Evolutionary conservation across 2,797 vertebrate genomes (phyloP), one percentile per base, ranked within the genome.

Genomic region (Catharus ustulatus): DNA sequence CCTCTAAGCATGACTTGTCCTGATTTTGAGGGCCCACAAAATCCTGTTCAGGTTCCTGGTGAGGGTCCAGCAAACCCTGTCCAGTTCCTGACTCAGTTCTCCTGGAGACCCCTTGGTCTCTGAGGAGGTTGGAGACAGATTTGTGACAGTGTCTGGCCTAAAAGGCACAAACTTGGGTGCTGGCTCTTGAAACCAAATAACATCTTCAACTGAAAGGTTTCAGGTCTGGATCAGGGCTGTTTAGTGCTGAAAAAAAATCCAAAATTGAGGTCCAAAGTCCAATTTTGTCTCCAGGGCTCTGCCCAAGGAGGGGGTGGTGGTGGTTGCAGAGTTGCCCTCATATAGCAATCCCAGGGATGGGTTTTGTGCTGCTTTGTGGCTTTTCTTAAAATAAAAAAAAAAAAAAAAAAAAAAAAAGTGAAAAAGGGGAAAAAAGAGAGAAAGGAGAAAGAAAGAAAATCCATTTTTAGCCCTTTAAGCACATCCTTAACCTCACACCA

Each of bases 401-500:
- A 34, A 30, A 10, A 30, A 29, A 51, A 3, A 11, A 15, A 26
- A 15, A 23, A 2, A 13, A 29, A 48, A 34, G 34, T 34, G 34
- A 34, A 34, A 34, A 34, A 34, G 34, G 34, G 34, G 34, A 34
- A 26, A 24, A 24, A 45, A 7, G 11, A 40, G 30, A 48, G 30
- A n/a, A 29, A 20, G 29, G 4, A 26, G 22, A 42, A 24, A 49
- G 4, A 13, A 66, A 62, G 22, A 17, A 74, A 81, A 93, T 54
- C 72, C 77, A 51, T 73, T 69, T 94, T 86, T 82, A 93, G 77
- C 69, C 40, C 76, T 88, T 91, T 78, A 93, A 93, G 85, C 49
- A 78, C 48, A 61, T 77, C 69, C 86, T 88, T 83, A 93, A 86
- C 54, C 88, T 93, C 88, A 88, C 93, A 88, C 66, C 76, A 80